These are phyloP conservation scores for Oryctes rhinoceros DNA, from an alignment of 1,140 invertebrate species.

Conservation along the genomic window DNA sequence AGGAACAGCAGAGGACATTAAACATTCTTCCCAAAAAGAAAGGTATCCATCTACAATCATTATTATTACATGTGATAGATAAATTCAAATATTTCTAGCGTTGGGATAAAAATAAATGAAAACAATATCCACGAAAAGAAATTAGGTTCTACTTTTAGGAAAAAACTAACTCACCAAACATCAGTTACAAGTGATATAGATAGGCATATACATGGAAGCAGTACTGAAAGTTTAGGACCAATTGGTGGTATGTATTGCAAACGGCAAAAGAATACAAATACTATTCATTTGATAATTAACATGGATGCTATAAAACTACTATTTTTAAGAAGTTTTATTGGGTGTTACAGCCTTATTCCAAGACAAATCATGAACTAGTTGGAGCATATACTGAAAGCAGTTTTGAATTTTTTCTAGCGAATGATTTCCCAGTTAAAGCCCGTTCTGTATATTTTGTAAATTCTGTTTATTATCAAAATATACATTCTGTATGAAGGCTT, in stretches of 20 bases:
- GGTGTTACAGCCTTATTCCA: too few relatives aligned
- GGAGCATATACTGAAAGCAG: too few relatives aligned
- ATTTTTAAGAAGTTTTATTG: too few relatives aligned
- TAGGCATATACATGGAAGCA: constrained; percentile 69
- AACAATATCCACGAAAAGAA: constrained; percentile 43
- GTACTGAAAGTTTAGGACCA: constrained; percentile 74
- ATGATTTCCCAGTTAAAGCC: too few relatives aligned
- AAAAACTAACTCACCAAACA: constrained; percentile 65
- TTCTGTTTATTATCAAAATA: too few relatives aligned
- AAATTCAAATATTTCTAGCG: constrained; percentile 3
- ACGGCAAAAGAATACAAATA: not conserved
- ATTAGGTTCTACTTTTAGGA: constrained; percentile 60
- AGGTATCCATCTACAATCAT: not conserved
- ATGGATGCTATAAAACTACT: too few relatives aligned
- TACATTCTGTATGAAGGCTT: too few relatives aligned
- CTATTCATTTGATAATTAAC: too few relatives aligned
- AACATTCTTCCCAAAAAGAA: constrained; percentile 2
- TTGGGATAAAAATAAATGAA: not conserved
- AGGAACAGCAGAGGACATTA: constrained; percentile 46
- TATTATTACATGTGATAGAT: not conserved
- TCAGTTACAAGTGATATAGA: constrained; percentile 59
- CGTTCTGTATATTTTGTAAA: too few relatives aligned
- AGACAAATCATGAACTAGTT: too few relatives aligned
- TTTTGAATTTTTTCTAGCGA: too few relatives aligned
- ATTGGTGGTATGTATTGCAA: constrained; percentile 39